These are phyloP conservation scores for Brachionus rotundiformis DNA, from an alignment of 1,140 invertebrate genomes.

Conservation along the genomic window DNA sequence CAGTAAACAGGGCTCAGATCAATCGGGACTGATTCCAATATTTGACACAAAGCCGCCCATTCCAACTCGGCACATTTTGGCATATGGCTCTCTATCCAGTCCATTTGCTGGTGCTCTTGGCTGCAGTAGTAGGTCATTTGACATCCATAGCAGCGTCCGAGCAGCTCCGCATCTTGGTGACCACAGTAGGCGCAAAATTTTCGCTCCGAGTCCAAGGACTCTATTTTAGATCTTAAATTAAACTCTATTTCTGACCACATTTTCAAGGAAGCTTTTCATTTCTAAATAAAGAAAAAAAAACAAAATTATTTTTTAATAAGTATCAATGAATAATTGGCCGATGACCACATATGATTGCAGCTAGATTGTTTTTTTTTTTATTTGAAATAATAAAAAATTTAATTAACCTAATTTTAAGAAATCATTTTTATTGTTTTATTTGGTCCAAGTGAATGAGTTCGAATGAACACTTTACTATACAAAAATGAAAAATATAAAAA, in stretches of 20 bases:
- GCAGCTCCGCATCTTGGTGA: neutral
- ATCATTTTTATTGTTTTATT: neutral
- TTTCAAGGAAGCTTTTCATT: conserved; percentile 31
- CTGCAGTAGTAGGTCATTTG: conserved; percentile 52
- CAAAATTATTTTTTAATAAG: neutral
- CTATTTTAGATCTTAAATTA: neutral
- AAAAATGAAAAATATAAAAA: no score
- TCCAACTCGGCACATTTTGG: conserved; percentile 43
- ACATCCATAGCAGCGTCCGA: conserved; percentile 45
- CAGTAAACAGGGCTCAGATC: neutral
- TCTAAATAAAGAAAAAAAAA: conserved; percentile 1
- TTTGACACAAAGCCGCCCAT: conserved; percentile 36
- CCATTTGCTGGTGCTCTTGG: conserved; percentile 47
- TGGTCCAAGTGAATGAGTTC: no score
- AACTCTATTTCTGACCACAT: conserved; percentile 38
- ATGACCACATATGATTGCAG: neutral
- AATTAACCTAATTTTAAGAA: conserved; percentile 37
- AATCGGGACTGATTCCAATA: conserved; percentile 23
- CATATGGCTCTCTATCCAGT: conserved; percentile 42
- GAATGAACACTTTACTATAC: neutral
- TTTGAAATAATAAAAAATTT: conserved; percentile 33
- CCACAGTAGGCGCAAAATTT: conserved; percentile 41
- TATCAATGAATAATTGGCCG: neutral
- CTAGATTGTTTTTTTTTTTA: neutral
- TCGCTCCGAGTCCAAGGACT: neutral